Conservation (phyloP, 2,888 invertebrate species). For the Sussaba pulchella region DNA sequence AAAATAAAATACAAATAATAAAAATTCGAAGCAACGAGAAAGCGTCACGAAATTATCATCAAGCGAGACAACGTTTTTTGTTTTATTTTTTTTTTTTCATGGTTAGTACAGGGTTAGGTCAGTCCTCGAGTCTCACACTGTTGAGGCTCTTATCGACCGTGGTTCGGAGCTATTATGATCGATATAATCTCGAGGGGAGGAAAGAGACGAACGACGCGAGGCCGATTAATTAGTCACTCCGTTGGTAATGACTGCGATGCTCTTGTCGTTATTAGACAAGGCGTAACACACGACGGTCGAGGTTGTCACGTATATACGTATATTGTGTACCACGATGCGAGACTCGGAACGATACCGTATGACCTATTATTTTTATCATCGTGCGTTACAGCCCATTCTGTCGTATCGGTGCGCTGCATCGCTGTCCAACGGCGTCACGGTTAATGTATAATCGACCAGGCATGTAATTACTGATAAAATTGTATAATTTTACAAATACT, state of each 20-base stretch:
- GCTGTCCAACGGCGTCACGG: conserved; percentile 11
- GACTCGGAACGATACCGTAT: conserved; percentile 16
- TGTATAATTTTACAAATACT: neutral
- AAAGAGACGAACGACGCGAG: conserved; percentile 42
- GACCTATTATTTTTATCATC: conserved; percentile 29
- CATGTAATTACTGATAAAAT: conserved; percentile 28
- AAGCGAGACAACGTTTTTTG: neutral
- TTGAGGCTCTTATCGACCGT: conserved; percentile 23
- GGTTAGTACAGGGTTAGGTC: conserved; percentile 57
- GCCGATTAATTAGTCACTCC: conserved; percentile 68
- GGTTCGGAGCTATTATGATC: conserved; percentile 59
- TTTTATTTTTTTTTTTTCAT: conserved; percentile 42
- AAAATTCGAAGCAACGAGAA: conserved; percentile 34
- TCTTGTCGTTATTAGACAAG: conserved; percentile 29
- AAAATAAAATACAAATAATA: conserved; percentile 69
- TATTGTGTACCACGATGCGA: neutral
- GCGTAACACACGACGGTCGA: conserved; percentile 2
- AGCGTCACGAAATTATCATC: conserved; percentile 63
- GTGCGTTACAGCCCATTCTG: neutral
- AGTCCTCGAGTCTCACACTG: conserved; percentile 27
- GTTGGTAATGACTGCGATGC: conserved; percentile 45
- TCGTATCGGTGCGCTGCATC: conserved; percentile 8
- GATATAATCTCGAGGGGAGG: conserved; percentile 57
- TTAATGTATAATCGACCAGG: conserved; percentile 3
- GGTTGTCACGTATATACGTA: conserved; percentile 26